Percentiles rank a stretch among this genome's conserved stretches.
Evolutionary conservation across 2,113 vertebrate species (phyloP).

Genomic region (Halcyon senegalensis): DNA sequence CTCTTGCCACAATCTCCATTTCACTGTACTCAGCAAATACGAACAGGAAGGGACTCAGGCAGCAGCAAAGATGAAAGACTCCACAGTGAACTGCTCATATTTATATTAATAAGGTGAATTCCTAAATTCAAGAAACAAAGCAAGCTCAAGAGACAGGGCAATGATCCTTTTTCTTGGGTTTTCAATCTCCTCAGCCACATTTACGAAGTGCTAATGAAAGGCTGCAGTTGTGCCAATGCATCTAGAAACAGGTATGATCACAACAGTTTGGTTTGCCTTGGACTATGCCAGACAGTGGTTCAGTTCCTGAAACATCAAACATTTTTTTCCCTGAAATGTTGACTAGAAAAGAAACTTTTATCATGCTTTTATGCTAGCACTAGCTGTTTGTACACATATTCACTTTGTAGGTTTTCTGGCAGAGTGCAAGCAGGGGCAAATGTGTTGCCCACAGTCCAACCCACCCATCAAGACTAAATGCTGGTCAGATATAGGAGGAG

Average conservation of each 20-base stretch:
- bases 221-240: background rate
- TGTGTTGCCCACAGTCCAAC: background rate
- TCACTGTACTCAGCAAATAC: conserved; percentile 39
- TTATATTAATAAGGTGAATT: conserved; percentile 25
- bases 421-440: background rate
- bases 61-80: conserved; percentile 30
- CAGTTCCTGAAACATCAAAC: background rate
- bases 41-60: conserved; percentile 23
- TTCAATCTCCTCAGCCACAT: conserved; percentile 11
- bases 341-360: background rate
- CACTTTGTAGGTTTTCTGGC: background rate
- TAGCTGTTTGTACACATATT: background rate
- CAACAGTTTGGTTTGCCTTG: background rate
- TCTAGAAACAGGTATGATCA: background rate
- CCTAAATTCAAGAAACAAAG: conserved; percentile 20
- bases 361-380: background rate
- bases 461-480: conserved; percentile 16
- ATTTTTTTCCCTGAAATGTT: background rate
- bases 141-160: background rate
- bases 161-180: background rate
- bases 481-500: background rate
- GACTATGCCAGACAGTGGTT: background rate
- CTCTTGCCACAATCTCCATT: conserved; percentile 19
- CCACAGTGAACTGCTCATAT: background rate
- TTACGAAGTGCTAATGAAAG: conserved; percentile 29